A percentile compares a stretch with the other conserved stretches of the same genome.
phyloP scores from a whole-genome alignment of 2,113 vertebrate genomes.

The Scomber japonicus region DNA sequence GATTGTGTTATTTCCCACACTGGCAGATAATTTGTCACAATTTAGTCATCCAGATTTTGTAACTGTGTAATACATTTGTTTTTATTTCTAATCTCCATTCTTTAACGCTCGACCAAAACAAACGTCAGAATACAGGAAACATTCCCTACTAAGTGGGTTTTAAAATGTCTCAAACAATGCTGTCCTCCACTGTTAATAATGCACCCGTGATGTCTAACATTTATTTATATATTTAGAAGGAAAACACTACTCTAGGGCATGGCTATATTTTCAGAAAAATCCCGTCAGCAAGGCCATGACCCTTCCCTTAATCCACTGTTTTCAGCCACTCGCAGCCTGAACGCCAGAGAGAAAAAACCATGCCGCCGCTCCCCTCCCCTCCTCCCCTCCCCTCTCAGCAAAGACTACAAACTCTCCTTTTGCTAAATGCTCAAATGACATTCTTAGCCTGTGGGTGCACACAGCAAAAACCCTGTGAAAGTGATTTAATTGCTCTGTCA shows the following conservation, averaged over 20 bases:
- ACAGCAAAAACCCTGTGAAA: conserved; percentile 42
- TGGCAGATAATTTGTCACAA: not conserved
- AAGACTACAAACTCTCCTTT: conserved; percentile 49
- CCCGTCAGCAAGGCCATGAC: conserved; percentile 78
- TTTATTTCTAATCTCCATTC: conserved; percentile 1
- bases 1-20: not conserved
- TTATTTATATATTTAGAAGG: conserved; percentile 53
- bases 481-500: conserved; percentile 81
- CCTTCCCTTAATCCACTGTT: conserved; percentile 76
- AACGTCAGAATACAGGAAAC: not conserved
- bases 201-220: conserved; percentile 46
- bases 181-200: conserved; percentile 21
- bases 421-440: conserved; percentile 78
- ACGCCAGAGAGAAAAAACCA: conserved; percentile 41
- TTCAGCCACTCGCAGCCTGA: conserved; percentile 68
- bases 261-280: conserved; percentile 71
- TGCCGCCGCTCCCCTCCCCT: not conserved
- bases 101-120: not conserved
- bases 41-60: not conserved
- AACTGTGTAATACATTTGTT: not conserved
- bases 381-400: conserved; percentile 9
- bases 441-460: conserved; percentile 41
- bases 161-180: conserved; percentile 22
- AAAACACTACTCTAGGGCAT: conserved; percentile 41
- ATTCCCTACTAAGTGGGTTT: not conserved